Base-by-base conservation (phyloP, 2,113 vertebrate species). In the Limanda limanda region DNA sequence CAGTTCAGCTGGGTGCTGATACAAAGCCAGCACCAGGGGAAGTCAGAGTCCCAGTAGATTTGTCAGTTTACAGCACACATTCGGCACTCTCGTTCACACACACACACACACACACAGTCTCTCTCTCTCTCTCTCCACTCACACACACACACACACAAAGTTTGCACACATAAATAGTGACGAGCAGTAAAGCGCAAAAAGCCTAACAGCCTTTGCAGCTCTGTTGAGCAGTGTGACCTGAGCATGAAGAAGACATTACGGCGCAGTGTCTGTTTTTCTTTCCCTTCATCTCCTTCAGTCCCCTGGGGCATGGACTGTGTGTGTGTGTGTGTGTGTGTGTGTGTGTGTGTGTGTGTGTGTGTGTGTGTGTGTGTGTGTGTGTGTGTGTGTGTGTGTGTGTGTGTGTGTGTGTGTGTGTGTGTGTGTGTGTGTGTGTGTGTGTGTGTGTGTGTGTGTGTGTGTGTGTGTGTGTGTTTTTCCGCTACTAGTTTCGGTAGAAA, bases 1-100 rank as follows among this genome's bases (percentile, higher is more conserved):
- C 71, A 77, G 78, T 83, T 85, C 77, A 81, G 79, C 77, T 78
- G 84, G 74, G 74, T 76, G 58, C 82, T 88, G 72, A 78, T 71
- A 83, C 78, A 86, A 81, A 87, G 78, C 75, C 79, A 82, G 70
- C 86, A 81, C 77, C 56, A 18, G 21, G 71, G 68, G 65, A 89
- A 84, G 78, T 77, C 74, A 66, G 66, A 68, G 58, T 31, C 58
- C 65, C 52, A 23, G 54, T 52, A 67, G 76, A 65, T 76, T 56
- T 73, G 70, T 47, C 86, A 86, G 58, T 81, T 88, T 62, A 82
- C 14, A 64, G 52, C 69, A 45, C 74, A 83, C 68, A 25, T 12
- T 60, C 52, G 56, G 3, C 31, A 48, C 37, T 45, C 61, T 45
- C 37, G 17, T 12, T 10, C 20, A 4, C 12, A 64, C 42, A 70